Evolutionary conservation across 1,140 invertebrate species (phyloP).

Genomic region (Sinella curviseta): DNA sequence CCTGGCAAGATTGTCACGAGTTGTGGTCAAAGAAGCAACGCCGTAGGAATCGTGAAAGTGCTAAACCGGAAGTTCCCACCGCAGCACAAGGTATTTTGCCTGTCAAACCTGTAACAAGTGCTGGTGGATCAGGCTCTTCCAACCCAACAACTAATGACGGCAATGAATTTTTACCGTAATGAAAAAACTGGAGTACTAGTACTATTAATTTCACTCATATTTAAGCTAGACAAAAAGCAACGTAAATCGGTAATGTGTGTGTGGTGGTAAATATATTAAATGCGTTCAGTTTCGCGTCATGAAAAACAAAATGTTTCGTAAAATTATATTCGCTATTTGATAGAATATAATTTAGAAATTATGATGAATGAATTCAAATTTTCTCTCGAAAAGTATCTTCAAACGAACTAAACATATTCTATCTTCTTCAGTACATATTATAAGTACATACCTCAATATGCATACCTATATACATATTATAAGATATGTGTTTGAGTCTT

Average conservation of each 20-base stretch:
- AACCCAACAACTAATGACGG: slow-evolving; percentile 20
- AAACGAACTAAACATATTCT: background rate
- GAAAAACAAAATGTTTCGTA: too few species aligned
- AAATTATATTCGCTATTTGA: too few species aligned
- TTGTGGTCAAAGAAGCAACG: slow-evolving; percentile 94
- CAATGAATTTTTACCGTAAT: slow-evolving; percentile 23
- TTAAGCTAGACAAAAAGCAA: background rate
- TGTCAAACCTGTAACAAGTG: slow-evolving; percentile 38
- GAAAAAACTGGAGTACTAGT: background rate
- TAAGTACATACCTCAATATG: background rate
- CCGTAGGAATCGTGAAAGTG: slow-evolving; percentile 74
- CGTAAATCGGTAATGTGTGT: too few species aligned
- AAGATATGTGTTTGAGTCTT: background rate
- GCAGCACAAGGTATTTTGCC: slow-evolving; percentile 53
- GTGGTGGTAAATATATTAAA: too few species aligned
- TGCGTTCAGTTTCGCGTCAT: background rate
- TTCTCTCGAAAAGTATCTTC: background rate
- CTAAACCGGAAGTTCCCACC: slow-evolving; percentile 58
- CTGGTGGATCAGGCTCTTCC: slow-evolving; percentile 29
- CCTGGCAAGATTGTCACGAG: slow-evolving; percentile 98
- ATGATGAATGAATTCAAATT: too few species aligned
- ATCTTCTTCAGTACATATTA: background rate
- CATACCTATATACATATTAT: background rate
- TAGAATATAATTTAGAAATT: too few species aligned
- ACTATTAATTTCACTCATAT: background rate